phyloP scores from a whole-genome alignment of 2,888 invertebrate species.

The Desoria tigrina region DNA sequence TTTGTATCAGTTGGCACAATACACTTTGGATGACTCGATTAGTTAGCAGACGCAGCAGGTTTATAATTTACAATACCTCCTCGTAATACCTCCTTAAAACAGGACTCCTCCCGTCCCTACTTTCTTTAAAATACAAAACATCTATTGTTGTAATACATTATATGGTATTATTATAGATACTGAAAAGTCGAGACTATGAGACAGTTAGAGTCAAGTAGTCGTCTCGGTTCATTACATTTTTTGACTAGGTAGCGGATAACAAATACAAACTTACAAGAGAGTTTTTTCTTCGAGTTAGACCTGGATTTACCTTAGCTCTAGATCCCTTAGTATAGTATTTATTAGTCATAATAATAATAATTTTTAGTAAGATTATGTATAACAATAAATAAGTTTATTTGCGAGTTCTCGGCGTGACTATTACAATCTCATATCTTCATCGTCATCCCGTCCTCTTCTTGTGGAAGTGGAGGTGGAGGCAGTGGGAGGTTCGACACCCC shows the following conservation, averaged over 20 bases:
- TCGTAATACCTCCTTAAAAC: too few relatives aligned
- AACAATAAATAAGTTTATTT: too few relatives aligned
- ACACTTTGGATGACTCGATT: constrained; percentile 12
- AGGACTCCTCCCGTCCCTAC: too few relatives aligned
- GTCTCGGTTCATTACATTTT: neutral
- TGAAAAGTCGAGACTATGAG: too few relatives aligned
- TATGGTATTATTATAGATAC: too few relatives aligned
- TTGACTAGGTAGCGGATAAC: constrained; percentile 6
- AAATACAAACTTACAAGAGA: constrained; percentile 10
- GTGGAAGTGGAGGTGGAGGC: neutral
- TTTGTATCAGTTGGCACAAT: constrained; percentile 15
- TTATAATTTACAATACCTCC: neutral
- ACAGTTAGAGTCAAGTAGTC: neutral
- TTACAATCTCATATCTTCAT: constrained; percentile 54
- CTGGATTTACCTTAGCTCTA: too few relatives aligned
- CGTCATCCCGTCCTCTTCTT: constrained; percentile 30
- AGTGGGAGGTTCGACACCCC: constrained; percentile 21
- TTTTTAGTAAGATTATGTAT: too few relatives aligned
- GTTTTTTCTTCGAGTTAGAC: too few relatives aligned
- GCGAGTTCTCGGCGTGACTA: neutral
- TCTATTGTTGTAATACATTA: too few relatives aligned
- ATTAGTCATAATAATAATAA: too few relatives aligned
- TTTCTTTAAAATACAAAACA: too few relatives aligned
- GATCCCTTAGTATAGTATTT: too few relatives aligned
- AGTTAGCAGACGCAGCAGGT: neutral